Conservation (phyloP, 2,888 invertebrate species). For the Ypsolopha sequella region DNA sequence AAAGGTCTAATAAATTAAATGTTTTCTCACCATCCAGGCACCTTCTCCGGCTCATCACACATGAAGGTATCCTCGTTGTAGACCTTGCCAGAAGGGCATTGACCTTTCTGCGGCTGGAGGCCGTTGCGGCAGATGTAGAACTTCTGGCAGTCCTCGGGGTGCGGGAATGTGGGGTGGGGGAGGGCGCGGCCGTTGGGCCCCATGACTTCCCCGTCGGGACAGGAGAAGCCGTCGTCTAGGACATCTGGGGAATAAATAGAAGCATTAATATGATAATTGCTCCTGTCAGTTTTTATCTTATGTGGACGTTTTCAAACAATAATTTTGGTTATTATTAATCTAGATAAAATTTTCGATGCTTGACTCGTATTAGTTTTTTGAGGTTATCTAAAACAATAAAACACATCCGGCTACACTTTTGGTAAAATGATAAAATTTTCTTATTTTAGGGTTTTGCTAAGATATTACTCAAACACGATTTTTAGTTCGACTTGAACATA, state of each 20-base stretch:
- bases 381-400: too few relatives aligned
- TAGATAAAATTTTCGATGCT: too few relatives aligned
- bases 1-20: not conserved
- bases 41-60: constrained; percentile 83
- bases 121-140: constrained; percentile 87
- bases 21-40: constrained; percentile 77
- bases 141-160: constrained; percentile 84
- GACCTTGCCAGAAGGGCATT: constrained; percentile 79
- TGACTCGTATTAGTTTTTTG: too few relatives aligned
- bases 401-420: too few relatives aligned
- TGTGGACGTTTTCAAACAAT: too few relatives aligned
- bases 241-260: constrained; percentile 57
- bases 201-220: constrained; percentile 76
- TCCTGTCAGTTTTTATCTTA: too few relatives aligned
- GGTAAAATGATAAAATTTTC: too few relatives aligned
- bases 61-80: constrained; percentile 83
- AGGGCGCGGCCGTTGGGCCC: constrained; percentile 77
- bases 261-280: not conserved
- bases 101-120: constrained; percentile 80
- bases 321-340: too few relatives aligned
- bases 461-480: too few relatives aligned
- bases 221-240: constrained; percentile 82
- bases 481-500: too few relatives aligned
- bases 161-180: constrained; percentile 83
- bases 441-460: too few relatives aligned